Conservation (phyloP, 2,797 vertebrate species). For the Eutrigla gurnardus region DNA sequence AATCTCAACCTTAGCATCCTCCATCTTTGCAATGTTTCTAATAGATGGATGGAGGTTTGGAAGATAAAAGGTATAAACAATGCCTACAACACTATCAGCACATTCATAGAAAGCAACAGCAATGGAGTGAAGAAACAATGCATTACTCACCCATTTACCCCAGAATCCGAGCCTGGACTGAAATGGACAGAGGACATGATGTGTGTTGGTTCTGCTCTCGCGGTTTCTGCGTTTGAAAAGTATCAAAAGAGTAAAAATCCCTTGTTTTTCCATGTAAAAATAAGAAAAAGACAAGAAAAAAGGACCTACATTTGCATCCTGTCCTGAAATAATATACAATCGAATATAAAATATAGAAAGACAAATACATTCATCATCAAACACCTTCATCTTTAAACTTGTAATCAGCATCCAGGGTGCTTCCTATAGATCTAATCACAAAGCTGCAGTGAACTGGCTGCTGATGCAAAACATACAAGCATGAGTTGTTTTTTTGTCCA, state of each 20-base stretch:
- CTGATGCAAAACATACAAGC: not conserved
- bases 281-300: not conserved
- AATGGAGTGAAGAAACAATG: not conserved
- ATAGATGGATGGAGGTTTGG: not conserved
- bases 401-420: not conserved
- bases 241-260: not conserved
- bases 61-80: not conserved
- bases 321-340: not conserved
- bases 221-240: conserved; percentile 29
- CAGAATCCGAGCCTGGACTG: conserved; percentile 81
- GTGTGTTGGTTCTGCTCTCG: conserved; percentile 45
- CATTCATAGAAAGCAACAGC: not conserved
- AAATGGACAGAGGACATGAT: conserved; percentile 88
- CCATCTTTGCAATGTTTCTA: conserved; percentile 78
- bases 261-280: not conserved
- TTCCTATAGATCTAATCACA: not conserved
- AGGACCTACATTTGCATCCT: not conserved
- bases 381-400: not conserved
- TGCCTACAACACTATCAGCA: not conserved
- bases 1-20: conserved; percentile 87
- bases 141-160: conserved; percentile 84
- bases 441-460: not conserved
- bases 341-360: not conserved
- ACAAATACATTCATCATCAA: not conserved
- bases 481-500: not conserved